A percentile compares a stretch with the other conserved stretches of the same genome.
Conservation (phyloP, 2,888 invertebrate genomes). For the Caenorhabditis sp. region DNA sequence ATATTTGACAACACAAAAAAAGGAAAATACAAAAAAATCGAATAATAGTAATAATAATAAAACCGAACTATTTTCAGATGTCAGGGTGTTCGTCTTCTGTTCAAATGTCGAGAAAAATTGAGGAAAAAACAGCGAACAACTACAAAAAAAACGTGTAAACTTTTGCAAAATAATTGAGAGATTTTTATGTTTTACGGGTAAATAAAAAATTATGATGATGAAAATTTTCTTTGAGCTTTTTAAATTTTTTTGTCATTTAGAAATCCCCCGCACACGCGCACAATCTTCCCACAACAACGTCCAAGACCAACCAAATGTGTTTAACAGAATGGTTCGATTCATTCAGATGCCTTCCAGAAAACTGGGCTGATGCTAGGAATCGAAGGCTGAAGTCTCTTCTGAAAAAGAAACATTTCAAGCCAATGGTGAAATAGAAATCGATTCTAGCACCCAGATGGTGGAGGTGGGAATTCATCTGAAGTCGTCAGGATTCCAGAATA, state of each 20-base stretch:
- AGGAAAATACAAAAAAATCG: neutral
- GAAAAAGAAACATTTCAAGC: neutral
- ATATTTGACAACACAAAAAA: conserved; percentile 10
- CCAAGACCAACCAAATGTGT: neutral
- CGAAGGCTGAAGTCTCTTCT: neutral
- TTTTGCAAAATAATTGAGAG: conserved; percentile 14
- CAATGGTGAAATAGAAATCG: neutral
- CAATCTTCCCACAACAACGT: neutral
- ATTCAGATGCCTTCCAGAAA: neutral
- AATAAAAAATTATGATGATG: neutral
- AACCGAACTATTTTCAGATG: conserved; percentile 24
- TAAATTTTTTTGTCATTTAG: neutral
- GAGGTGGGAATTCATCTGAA: neutral
- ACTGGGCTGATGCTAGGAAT: neutral
- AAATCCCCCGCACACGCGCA: neutral
- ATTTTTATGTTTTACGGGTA: neutral
- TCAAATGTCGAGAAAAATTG: conserved; percentile 33
- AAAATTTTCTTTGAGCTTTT: neutral
- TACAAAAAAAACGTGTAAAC: conserved; percentile 32
- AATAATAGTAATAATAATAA: neutral
- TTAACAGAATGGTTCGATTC: neutral
- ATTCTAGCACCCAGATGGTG: neutral
- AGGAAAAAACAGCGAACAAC: conserved; percentile 15
- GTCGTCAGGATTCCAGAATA: neutral
- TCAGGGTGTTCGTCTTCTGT: conserved; percentile 48